phyloP scores from a whole-genome alignment of 2,888 invertebrate genomes.

The Zygaena filipendulae region DNA sequence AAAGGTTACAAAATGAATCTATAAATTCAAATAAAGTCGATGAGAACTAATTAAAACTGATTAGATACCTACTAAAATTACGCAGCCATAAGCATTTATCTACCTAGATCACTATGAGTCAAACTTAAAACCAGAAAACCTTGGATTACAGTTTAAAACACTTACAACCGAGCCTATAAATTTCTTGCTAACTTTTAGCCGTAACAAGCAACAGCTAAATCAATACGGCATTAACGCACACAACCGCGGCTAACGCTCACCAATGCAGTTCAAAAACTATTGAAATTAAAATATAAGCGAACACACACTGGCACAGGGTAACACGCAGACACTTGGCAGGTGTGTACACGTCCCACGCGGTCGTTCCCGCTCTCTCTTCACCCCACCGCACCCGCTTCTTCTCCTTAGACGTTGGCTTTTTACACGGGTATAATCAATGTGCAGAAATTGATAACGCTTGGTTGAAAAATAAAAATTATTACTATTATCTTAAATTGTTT shows the following conservation, averaged over 20 bases:
- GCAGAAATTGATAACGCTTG: conserved; percentile 37
- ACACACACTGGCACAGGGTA: conserved; percentile 32
- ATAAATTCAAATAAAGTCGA: too few species aligned
- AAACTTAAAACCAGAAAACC: too few species aligned
- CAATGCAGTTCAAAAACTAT: conserved; percentile 59
- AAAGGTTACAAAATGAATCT: too few species aligned
- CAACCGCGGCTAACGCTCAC: conserved; percentile 37
- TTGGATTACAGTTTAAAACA: too few species aligned
- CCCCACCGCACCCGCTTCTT: conserved; percentile 23
- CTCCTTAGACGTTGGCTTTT: conserved; percentile 68
- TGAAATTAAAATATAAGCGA: conserved; percentile 62
- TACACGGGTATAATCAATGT: conserved; percentile 58
- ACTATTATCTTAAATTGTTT: too few species aligned
- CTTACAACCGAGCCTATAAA: too few species aligned
- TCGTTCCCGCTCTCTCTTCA: conserved; percentile 21
- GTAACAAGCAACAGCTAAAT: conserved; percentile 44
- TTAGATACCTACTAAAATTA: too few species aligned
- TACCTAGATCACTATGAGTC: too few species aligned
- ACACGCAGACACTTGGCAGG: conserved; percentile 34
- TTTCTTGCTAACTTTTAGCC: conserved; percentile 42
- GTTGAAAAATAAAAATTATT: conserved; percentile 10
- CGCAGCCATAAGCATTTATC: too few species aligned
- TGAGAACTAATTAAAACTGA: too few species aligned
- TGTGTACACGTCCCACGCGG: conserved; percentile 35
- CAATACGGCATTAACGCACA: conserved; percentile 64